Evolutionary conservation across 2,888 invertebrate genomes (phyloP), one percentile per base, ranked within the genome.

Genomic region (Allophyes oxyacanthae): DNA sequence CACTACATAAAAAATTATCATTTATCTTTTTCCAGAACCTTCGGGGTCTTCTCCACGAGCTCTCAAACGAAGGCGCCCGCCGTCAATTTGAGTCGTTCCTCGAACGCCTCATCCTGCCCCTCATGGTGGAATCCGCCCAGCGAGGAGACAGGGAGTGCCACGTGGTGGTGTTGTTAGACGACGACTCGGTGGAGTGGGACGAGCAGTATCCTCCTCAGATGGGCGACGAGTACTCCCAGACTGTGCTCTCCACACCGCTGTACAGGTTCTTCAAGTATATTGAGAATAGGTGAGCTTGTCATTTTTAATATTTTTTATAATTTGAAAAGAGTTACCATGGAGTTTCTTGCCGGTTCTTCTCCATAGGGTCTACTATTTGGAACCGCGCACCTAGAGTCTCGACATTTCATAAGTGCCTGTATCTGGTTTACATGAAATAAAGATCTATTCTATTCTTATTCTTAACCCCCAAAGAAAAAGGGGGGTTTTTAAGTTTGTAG

Each of bases 191-290:
- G 28, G 99, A 99, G 83, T 99, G 99, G 99, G 99, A 99, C 85
- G 99, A 99, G 83, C 98, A 99, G 87, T 99, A 98, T 89, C 99
- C 99, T 0, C 99, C 99, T 0, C 99, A 99, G 92, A 99, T 99
- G 98, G 99, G 99, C 6, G 99, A 99, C 84, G 99, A 99, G 92
- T 99, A 99, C 90, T 98, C 98, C 42, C 99, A 99, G 94, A 99
- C 99, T 57, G 98, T 99, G 43, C 96, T 98, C 83, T 98, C 98
- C 81, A 99, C 99, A 4, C 97, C 98, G 37, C 97, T 99, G 95
- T 99, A 99, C 88, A 95, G 99, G 72, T 99, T 99, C 94, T 99
- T 99, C 95, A 99, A 99, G 87, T 99, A 99, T 90, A 99, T 99
- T 65, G 99, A 99, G 90, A 99, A 99, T 86, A 86, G 93, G 91